Evolutionary conservation across 2,888 invertebrate species (phyloP).

Genomic region (Thereva unica): DNA sequence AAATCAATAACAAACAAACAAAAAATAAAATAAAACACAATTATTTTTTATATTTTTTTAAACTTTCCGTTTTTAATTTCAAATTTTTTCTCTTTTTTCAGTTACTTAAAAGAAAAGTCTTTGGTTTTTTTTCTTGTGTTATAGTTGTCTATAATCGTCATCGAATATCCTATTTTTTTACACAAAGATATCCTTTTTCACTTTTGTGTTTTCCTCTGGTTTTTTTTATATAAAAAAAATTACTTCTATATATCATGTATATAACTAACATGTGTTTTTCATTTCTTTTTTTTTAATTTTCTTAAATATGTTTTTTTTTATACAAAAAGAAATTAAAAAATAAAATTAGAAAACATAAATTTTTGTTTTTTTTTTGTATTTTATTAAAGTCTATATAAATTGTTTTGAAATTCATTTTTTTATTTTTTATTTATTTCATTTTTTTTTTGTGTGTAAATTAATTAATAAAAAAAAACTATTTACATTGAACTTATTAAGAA

Average conservation of each 20-base stretch:
- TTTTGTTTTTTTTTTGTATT: too few relatives aligned
- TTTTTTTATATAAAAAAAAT: constrained; percentile 40
- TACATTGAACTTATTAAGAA: too few relatives aligned
- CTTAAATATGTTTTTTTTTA: constrained; percentile 35
- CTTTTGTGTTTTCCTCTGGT: background rate
- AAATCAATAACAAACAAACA: background rate
- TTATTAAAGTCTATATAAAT: too few relatives aligned
- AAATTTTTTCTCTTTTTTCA: constrained; percentile 45
- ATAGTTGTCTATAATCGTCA: background rate
- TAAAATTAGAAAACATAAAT: too few relatives aligned
- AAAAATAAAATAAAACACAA: constrained; percentile 21
- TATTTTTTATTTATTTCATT: too few relatives aligned
- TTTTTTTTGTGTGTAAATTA: too few relatives aligned
- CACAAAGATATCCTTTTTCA: constrained; percentile 26
- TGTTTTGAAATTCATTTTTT: too few relatives aligned
- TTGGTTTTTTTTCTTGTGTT: constrained; percentile 58
- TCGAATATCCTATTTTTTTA: constrained; percentile 39
- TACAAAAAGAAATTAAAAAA: too few relatives aligned
- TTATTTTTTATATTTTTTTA: constrained; percentile 22
- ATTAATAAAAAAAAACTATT: too few relatives aligned
- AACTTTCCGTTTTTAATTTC: constrained; percentile 34
- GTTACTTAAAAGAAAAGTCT: constrained; percentile 51
- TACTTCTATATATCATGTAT: constrained; percentile 42
- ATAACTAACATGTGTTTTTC: constrained; percentile 40
- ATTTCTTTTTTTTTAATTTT: constrained; percentile 40